Conservation (phyloP, 53 echinoderm and acorn worm genomes). For the Mesocentrotus franciscanus region DNA sequence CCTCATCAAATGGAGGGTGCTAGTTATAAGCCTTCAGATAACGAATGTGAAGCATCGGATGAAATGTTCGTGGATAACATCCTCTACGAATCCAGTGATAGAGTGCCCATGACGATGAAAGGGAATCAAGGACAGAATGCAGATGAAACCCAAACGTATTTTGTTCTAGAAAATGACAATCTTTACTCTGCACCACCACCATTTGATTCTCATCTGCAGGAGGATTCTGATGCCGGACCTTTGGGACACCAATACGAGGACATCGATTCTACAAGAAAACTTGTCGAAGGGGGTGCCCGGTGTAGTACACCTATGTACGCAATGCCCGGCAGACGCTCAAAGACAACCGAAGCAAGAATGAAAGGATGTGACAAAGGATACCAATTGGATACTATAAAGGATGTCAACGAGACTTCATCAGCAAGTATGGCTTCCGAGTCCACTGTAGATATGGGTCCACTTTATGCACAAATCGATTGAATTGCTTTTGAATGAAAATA, state of each 20-base stretch:
- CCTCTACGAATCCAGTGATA: not conserved
- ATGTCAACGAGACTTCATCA: too few species aligned
- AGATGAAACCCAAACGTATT: not conserved
- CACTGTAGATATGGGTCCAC: too few species aligned
- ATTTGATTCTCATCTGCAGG: not conserved
- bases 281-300: not conserved
- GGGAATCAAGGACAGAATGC: not conserved
- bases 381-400: too few species aligned
- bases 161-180: not conserved
- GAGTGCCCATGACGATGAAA: not conserved
- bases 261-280: not conserved
- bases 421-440: too few species aligned
- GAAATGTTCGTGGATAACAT: constrained; percentile 15
- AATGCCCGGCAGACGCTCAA: not conserved
- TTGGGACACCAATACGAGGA: not conserved
- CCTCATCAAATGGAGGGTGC: not conserved
- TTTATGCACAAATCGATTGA: too few species aligned
- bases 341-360: not conserved
- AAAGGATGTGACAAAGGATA: not conserved
- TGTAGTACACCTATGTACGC: not conserved
- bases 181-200: not conserved
- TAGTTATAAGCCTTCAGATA: too few species aligned
- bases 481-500: too few species aligned
- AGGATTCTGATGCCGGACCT: not conserved
- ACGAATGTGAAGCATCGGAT: not conserved